A percentile compares a stretch with the other conserved stretches of the same genome.
phyloP scores from a whole-genome alignment of 2,113 vertebrate species.

The Planiliza haematocheilus region DNA sequence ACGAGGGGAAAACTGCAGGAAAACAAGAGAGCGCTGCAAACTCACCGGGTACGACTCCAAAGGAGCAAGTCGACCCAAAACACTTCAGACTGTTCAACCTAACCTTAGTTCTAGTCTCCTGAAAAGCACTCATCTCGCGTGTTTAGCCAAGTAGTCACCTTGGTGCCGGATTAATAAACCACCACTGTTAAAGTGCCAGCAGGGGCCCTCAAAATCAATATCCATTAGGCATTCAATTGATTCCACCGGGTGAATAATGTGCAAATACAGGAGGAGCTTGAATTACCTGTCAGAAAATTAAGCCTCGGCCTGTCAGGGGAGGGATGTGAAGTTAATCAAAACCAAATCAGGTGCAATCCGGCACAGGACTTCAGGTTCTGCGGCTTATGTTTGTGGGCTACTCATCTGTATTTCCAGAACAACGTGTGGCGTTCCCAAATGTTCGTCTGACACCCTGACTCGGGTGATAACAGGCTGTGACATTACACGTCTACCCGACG shows the following conservation, averaged over 20 bases:
- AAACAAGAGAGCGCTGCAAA: background rate
- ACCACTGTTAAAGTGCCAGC: conserved; percentile 17
- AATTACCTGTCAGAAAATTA: conserved; percentile 58
- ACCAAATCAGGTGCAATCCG: conserved; percentile 14
- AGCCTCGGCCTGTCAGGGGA: conserved; percentile 26
- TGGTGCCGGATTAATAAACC: conserved; percentile 44
- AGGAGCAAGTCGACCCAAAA: too few species aligned
- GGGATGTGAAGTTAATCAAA: conserved; percentile 55
- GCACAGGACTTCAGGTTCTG: background rate
- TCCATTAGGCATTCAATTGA: conserved; percentile 52
- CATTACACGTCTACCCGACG: background rate
- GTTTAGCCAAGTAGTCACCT: background rate
- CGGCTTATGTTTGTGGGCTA: background rate
- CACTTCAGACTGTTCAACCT: background rate
- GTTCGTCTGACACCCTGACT: background rate
- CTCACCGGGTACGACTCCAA: background rate
- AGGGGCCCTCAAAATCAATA: conserved; percentile 48
- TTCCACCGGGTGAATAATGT: conserved; percentile 40
- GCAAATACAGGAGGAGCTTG: conserved; percentile 35
- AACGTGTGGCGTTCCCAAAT: too few species aligned
- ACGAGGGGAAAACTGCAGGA: too few species aligned
- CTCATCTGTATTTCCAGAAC: too few species aligned
- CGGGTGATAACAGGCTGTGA: background rate
- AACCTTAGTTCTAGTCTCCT: background rate
- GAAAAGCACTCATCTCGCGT: background rate